Conservation (phyloP, 2,797 vertebrate genomes). For the Luscinia megarhynchos region DNA sequence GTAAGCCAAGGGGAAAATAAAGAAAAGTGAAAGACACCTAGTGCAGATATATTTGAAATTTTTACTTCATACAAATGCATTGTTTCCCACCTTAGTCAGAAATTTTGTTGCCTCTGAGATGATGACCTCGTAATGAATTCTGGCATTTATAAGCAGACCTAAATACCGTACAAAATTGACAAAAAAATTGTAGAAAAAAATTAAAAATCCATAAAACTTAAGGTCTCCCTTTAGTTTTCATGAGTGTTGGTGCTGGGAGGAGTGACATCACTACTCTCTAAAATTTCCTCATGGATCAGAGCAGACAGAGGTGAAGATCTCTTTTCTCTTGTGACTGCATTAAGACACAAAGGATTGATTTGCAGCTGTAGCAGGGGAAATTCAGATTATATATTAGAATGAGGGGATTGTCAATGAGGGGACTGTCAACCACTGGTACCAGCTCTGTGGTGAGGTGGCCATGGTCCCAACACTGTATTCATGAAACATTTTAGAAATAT, state of each 20-base stretch:
- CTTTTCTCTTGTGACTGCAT: neutral
- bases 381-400: neutral
- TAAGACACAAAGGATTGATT: rapidly evolving
- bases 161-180: neutral
- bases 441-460: rapidly evolving
- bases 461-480: neutral
- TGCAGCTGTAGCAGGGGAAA: neutral
- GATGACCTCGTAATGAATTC: neutral
- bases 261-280: neutral
- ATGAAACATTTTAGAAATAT: neutral
- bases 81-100: neutral
- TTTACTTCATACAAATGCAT: neutral
- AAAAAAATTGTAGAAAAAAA: neutral
- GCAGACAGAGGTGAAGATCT: neutral
- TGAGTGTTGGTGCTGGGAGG: rapidly evolving
- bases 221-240: neutral
- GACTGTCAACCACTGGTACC: neutral
- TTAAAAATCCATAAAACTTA: neutral
- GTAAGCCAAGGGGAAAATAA: neutral
- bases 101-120: neutral
- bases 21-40: neutral
- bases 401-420: no score
- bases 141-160: neutral
- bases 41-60: neutral
- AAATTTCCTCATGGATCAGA: rapidly evolving